Conservation (phyloP, 2,797 vertebrate genomes). For the Xerus rutilus region DNA sequence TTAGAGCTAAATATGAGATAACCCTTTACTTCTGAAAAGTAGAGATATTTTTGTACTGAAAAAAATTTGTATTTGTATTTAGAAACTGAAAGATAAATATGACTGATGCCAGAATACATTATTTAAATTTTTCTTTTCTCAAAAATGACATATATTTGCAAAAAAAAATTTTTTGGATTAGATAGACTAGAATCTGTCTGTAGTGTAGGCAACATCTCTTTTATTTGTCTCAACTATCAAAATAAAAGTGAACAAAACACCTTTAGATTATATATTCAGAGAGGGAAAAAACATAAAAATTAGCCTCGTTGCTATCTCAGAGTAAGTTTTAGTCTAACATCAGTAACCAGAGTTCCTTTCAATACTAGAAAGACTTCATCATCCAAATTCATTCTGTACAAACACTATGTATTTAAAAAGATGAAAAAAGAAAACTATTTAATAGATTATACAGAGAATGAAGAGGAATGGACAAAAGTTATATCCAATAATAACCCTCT, state of each 20-base stretch:
- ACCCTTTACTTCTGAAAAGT: not conserved
- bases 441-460: not conserved
- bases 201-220: not conserved
- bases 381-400: not conserved
- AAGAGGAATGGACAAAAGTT: not conserved
- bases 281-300: not conserved
- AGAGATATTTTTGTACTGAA: not conserved
- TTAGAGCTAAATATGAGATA: conserved; percentile 15
- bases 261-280: not conserved
- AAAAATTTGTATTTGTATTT: conserved; percentile 19
- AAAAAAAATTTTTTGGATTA: not conserved
- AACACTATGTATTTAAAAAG: not conserved
- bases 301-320: not conserved
- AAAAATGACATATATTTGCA: not conserved
- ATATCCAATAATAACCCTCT: not conserved
- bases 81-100: not conserved
- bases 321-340: not conserved
- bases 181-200: not conserved
- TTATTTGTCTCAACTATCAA: not conserved
- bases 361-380: not conserved
- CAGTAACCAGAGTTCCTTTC: not conserved
- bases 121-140: not conserved
- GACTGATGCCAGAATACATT: not conserved
- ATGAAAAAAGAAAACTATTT: not conserved
- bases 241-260: not conserved